Evolutionary conservation across 2,797 vertebrate species (phyloP).

Genomic region (Monodelphis domestica): DNA sequence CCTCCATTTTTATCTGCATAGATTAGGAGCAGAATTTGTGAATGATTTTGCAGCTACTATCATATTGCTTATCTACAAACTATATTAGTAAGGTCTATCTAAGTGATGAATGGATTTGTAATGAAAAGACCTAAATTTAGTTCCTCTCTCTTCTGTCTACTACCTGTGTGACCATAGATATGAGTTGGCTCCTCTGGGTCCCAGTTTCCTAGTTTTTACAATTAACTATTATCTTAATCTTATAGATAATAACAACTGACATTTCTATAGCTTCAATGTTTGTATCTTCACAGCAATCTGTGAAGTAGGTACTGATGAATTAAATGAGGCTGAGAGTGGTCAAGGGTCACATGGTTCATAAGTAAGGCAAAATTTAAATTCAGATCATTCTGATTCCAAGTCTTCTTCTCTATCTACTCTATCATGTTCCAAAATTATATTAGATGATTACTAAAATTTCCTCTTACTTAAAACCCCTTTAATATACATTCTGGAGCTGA

Average conservation of each 20-base stretch:
- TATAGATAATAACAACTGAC: not conserved
- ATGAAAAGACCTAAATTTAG: not conserved
- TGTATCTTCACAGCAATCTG: not conserved
- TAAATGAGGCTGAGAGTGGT: not conserved
- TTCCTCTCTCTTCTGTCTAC: not conserved
- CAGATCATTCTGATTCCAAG: not conserved
- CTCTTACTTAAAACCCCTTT: not conserved
- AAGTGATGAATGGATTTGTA: not conserved
- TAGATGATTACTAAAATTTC: not conserved
- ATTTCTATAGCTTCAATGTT: not conserved
- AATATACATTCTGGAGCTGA: not conserved
- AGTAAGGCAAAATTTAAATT: not conserved
- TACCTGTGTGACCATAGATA: not conserved
- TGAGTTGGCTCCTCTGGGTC: not conserved
- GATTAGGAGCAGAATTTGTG: constrained; percentile 23
- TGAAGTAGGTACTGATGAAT: not conserved
- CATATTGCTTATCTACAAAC: not conserved
- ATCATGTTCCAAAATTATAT: not conserved
- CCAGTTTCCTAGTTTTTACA: not conserved
- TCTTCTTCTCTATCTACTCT: not conserved
- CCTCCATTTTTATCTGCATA: not conserved
- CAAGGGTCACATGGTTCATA: not conserved
- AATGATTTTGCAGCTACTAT: not conserved
- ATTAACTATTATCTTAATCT: not conserved
- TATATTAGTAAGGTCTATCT: not conserved